Evolutionary conservation across 1,140 invertebrate genomes (phyloP), one percentile per base, ranked within the genome.

Genomic region (Cardiocondyla obscurior): DNA sequence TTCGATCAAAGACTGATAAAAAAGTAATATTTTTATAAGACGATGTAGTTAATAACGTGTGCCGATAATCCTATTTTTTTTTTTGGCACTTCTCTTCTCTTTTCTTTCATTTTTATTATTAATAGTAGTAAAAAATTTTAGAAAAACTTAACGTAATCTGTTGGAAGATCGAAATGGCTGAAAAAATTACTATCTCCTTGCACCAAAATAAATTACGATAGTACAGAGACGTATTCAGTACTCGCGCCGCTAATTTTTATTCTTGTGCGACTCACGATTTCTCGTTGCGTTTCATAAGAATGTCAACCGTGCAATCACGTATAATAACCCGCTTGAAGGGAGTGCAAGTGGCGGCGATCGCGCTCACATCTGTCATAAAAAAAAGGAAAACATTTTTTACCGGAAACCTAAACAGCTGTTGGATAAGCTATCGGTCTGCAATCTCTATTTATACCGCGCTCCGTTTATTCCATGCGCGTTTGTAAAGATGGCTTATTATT

Each of bases 161-260:
- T 10, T 51, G 60, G 22, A n/a, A 28, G 25, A n/a, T 3, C n/a
- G n/a, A 12, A 62, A 19, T 2, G 22, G 30, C 14, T 36, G 58
- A 82, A 49, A 82, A 49, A 70, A 85, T 49, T 55, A 62, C 64
- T 82, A 84, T 81, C 25, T 19, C 57, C n/a, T 19, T 55, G 53
- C n/a, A 73, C 19, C 25, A 25, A 62, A 83, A 86, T 83, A 86
- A 85, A 86, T 76, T 65, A 36, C 49, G 12, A 44, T 39, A 44
- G 64, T 60, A 86, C 82, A 77, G 70, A 85, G 69, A 83, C 55
- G n/a, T n/a, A 85, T 86, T 85, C 83, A 82, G 62, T 83, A 51
- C 62, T 77, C 25, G 28, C 14, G 58, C 53, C 22, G 85, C 70
- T 85, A 86, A 86, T 86, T 86, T n/a, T 72, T 85, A 70, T 86